These are phyloP conservation scores for Stenolophus ochropezus DNA, from an alignment of 2,888 invertebrate species.

Conservation along the genomic window DNA sequence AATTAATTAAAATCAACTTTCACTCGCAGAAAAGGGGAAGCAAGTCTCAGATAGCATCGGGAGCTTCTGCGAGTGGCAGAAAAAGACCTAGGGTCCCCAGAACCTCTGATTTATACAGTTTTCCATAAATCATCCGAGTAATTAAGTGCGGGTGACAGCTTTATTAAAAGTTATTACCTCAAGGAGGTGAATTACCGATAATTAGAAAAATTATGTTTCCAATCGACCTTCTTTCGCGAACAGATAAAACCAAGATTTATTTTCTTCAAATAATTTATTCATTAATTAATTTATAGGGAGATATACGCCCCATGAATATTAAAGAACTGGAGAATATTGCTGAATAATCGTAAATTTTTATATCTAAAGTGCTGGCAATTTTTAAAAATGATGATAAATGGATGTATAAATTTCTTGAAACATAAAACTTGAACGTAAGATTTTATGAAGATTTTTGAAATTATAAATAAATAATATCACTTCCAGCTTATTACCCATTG, in stretches of 20 bases:
- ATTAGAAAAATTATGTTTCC: constrained; percentile 15
- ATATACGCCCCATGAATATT: neutral
- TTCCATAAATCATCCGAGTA: constrained; percentile 28
- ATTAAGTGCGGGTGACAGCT: constrained; percentile 14
- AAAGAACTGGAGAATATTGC: constrained; percentile 1
- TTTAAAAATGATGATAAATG: neutral
- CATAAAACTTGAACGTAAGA: too few species aligned
- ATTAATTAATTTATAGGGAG: constrained; percentile 14
- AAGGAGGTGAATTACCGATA: constrained; percentile 27
- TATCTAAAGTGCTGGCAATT: neutral
- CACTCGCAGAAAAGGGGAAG: neutral
- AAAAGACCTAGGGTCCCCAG: constrained; percentile 15
- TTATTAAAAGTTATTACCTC: constrained; percentile 33
- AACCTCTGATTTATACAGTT: constrained; percentile 32
- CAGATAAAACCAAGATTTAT: constrained; percentile 4
- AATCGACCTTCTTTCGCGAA: neutral
- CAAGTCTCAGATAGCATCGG: neutral
- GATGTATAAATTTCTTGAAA: neutral
- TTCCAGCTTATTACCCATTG: too few species aligned
- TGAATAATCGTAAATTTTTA: constrained; percentile 12
- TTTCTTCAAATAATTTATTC: constrained; percentile 21
- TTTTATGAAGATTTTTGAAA: too few species aligned
- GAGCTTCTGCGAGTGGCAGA: neutral
- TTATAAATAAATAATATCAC: too few species aligned
- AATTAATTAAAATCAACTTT: constrained; percentile 22